Evolutionary conservation across 2,797 vertebrate genomes (phyloP).

Genomic region (Cyclura pinguis): DNA sequence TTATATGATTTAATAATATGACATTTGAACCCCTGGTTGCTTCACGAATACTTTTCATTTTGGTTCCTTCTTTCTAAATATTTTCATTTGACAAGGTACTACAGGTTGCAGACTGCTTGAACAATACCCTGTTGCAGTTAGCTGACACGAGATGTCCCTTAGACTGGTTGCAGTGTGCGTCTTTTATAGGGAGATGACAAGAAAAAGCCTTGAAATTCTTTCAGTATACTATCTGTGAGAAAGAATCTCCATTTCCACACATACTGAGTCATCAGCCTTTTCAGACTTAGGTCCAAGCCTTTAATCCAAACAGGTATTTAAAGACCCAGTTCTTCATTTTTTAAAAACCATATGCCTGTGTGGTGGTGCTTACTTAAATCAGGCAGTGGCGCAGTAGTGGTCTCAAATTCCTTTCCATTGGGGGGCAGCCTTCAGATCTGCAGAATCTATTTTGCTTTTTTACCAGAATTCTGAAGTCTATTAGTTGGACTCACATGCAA

Average conservation of each 20-base stretch:
- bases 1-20: background rate
- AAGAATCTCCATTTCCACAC: background rate
- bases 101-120: background rate
- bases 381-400: background rate
- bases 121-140: background rate
- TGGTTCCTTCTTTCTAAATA: background rate
- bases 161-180: background rate
- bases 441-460: background rate
- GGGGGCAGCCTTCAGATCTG: background rate
- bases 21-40: background rate
- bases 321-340: background rate
- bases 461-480: background rate
- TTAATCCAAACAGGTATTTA: background rate
- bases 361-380: background rate
- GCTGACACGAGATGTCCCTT: background rate
- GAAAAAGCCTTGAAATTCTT: background rate
- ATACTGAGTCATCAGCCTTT: background rate
- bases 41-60: background rate
- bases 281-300: background rate
- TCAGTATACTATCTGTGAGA: background rate
- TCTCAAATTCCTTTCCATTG: background rate
- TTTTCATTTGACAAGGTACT: background rate
- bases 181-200: background rate
- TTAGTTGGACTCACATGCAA: background rate
- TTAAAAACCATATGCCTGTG: background rate